Base-by-base conservation (phyloP, 2,797 vertebrate genomes). In the Thaleichthys pacificus region DNA sequence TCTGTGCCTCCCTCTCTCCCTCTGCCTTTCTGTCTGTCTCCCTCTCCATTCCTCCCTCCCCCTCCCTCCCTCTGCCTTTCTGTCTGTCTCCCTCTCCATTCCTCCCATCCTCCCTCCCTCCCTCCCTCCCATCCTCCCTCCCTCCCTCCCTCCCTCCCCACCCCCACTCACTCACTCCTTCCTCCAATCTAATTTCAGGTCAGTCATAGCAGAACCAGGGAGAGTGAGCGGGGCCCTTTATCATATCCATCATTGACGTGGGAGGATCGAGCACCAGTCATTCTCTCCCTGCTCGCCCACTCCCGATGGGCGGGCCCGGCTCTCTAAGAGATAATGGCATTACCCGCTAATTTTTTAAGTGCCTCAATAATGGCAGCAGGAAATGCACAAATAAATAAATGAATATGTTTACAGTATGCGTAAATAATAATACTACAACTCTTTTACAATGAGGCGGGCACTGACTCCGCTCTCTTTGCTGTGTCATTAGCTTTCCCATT, bases 181-280 rank as follows among this genome's bases (percentile, higher is more conserved):
- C 26, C 89, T 91, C 84, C 90, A 90, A 90, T 91, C 86, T 92
- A 89, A 93, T 93, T 90, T 91, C 86, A 91, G 88, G 90, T 89
- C 91, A 87, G 86, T 90, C 75, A 68, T 75, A 86, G 83, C 84
- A 90, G 87, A 89, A 88, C 81, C 86, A 90, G 86, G 6, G 81
- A 82, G 75, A 82, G 32, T 4, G 32, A 6, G 4, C 32, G 77
- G 81, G 82, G 70, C 84, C 87, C 86, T 89, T 90, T 89, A 92
- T 91, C 89, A 89, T 81, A 84, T 83, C 84, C 87, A 89, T 89
- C 90, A 88, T 86, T 87, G 89, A 89, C 84, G 89, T 89, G 90
- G 91, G 91, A 86, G 88, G 89, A 89, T 14, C 8, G 22, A 61
- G 60, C 22, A n/a, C 17, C n/a, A 65, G 62, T 32, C 32, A 5